phyloP scores from a whole-genome alignment of 2,888 invertebrate genomes.

The Liposcelis brunnea region DNA sequence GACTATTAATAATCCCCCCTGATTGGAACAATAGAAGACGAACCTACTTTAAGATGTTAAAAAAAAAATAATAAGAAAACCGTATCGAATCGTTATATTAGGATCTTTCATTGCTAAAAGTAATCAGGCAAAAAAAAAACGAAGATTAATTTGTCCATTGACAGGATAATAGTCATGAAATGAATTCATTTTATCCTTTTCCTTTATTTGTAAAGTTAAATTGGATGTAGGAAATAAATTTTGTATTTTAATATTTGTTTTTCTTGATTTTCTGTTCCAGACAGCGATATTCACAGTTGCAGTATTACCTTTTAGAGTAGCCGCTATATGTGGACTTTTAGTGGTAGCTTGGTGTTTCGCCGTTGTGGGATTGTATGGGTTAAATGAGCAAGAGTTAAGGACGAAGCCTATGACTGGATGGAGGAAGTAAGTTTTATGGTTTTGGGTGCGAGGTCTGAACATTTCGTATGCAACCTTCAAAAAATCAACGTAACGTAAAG shows the following conservation, averaged over 20 bases:
- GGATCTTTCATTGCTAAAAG: too few species aligned
- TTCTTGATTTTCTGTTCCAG: constrained; percentile 38
- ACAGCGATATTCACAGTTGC: constrained; percentile 71
- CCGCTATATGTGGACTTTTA: constrained; percentile 56
- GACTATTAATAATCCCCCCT: too few species aligned
- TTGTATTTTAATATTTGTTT: neutral
- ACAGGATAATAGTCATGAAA: neutral
- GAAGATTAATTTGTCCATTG: too few species aligned
- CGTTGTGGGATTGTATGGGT: constrained; percentile 61
- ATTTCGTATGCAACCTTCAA: too few species aligned
- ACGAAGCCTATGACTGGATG: constrained; percentile 68
- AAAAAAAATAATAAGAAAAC: too few species aligned
- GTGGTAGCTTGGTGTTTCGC: constrained; percentile 73
- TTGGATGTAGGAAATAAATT: too few species aligned
- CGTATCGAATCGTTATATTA: too few species aligned
- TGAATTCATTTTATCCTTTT: neutral
- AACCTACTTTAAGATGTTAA: too few species aligned
- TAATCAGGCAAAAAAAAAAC: too few species aligned
- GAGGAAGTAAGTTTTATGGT: constrained; percentile 54
- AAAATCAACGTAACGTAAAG: too few species aligned
- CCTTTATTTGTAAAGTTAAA: too few species aligned
- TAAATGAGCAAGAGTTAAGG: constrained; percentile 61
- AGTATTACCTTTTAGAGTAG: constrained; percentile 63
- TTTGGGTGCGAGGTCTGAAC: neutral
- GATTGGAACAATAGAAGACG: too few species aligned